Evolutionary conservation across 2,113 vertebrate species (phyloP), one percentile per base, ranked within the genome.

Genomic region (Protobothrops mucrosquamatus): DNA sequence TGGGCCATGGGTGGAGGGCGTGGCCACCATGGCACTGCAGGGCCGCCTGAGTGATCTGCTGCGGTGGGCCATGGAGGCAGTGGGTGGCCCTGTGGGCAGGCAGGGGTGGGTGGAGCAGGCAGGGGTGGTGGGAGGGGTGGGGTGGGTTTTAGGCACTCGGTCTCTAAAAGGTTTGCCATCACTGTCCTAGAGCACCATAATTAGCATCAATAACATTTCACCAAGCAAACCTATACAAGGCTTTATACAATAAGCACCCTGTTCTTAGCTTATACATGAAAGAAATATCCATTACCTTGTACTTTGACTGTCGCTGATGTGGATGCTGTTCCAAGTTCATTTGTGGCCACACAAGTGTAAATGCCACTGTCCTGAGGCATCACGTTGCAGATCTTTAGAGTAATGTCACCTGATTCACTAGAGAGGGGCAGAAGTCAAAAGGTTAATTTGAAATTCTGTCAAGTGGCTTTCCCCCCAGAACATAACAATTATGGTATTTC

Each of bases 301-400:
- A 99, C 99, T 98, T 99, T 99, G 88, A 99, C 97, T 0, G 99
- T 99, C 1, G 99, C 99, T 0, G 99, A 99, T 0, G 99, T 99
- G 0, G 99, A 99, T 2, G 98, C 95, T 0, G 98, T 97, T 69
- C 99, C 99, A 0, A 98, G 98, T 89, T 99, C 98, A 4, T 99
- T 99, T 22, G 98, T 95, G 0, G 99, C 99, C 87, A 99, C 98
- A 7, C 99, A 99, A 89, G 99, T 99, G 96, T 99, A 99, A 96
- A 99, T 99, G 6, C 99, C 99, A 0, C 99, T 99, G 95, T 99
- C 99, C 93, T 99, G 99, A 24, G 99, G 99, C 99, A 99, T 99
- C 96, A 99, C 96, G 54, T 99, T 99, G 94, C 99, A 99, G 96
- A 99, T 98, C 97, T 99, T 99, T 96, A 99, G 94, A 95, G 98